These are phyloP conservation scores for Poeciliopsis presidionis DNA, from an alignment of 2,797 vertebrate genomes.

Conservation along the genomic window DNA sequence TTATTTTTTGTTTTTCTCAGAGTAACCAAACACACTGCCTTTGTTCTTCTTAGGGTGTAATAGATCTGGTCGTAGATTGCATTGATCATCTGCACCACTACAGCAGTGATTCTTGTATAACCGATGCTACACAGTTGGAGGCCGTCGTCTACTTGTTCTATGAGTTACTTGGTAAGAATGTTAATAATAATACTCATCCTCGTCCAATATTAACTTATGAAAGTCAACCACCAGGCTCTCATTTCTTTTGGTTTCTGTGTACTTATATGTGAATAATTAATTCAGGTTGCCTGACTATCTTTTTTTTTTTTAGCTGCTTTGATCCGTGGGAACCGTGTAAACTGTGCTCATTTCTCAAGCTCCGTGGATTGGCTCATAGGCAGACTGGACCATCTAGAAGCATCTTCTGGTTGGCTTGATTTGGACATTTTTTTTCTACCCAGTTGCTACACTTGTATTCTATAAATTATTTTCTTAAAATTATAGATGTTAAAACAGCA, in stretches of 20 bases:
- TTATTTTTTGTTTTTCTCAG: not conserved
- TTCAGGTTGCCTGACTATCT: not conserved
- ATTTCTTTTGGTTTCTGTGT: not conserved
- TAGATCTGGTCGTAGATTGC: conserved; percentile 90
- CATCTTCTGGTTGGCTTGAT: conserved; percentile 87
- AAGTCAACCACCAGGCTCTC: not conserved
- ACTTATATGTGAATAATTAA: not conserved
- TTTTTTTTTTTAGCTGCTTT: conserved; percentile 82
- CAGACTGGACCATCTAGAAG: conserved; percentile 90
- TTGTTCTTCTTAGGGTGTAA: conserved; percentile 84
- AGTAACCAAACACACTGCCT: not conserved
- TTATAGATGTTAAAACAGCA: not conserved
- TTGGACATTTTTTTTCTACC: not conserved
- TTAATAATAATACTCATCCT: not conserved
- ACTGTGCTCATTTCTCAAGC: conserved; percentile 92
- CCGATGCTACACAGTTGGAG: conserved; percentile 88
- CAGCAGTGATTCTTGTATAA: conserved; percentile 84
- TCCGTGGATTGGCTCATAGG: conserved; percentile 94
- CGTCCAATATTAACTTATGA: not conserved
- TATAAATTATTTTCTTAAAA: not conserved
- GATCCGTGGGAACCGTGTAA: conserved; percentile 90
- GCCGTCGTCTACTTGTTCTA: conserved; percentile 87
- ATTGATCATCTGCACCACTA: conserved; percentile 90
- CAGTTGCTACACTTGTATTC: not conserved
- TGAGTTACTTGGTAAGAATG: conserved; percentile 88